phyloP scores from a whole-genome alignment of 2,888 invertebrate genomes.

The Teinopalpus imperialis region DNA sequence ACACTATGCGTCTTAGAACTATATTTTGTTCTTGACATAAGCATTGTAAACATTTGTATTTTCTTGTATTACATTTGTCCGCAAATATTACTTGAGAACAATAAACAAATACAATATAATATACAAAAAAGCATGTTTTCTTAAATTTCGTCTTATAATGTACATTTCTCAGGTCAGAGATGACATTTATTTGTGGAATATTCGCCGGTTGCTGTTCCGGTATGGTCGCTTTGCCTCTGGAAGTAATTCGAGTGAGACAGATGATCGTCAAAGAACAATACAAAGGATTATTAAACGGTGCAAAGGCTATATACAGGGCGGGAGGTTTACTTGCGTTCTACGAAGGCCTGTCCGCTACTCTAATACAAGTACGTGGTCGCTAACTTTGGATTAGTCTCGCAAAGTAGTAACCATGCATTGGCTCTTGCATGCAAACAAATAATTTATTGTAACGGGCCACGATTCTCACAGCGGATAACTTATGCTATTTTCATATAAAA shows the following conservation, averaged over 20 bases:
- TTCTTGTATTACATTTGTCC: no score
- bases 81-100: no score
- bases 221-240: slow-evolving; percentile 53
- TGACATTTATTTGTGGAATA: slow-evolving; percentile 51
- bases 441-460: no score
- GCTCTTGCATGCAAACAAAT: background rate
- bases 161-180: slow-evolving; percentile 32
- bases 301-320: slow-evolving; percentile 49
- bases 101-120: no score
- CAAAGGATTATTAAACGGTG: slow-evolving; percentile 50
- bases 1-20: no score
- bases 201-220: slow-evolving; percentile 55
- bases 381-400: slow-evolving; percentile 1
- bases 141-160: slow-evolving; percentile 1
- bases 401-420: background rate
- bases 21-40: no score
- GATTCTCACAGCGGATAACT: no score
- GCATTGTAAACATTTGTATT: no score
- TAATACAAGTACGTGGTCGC: slow-evolving; percentile 49
- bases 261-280: slow-evolving; percentile 65
- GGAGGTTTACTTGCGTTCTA: slow-evolving; percentile 65
- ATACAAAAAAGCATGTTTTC: no score
- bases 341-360: slow-evolving; percentile 58
- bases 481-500: no score
- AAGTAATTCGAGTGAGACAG: slow-evolving; percentile 66